These are phyloP conservation scores for Tryphoninae sp. DNA, from an alignment of 2,888 invertebrate genomes.

Conservation along the genomic window DNA sequence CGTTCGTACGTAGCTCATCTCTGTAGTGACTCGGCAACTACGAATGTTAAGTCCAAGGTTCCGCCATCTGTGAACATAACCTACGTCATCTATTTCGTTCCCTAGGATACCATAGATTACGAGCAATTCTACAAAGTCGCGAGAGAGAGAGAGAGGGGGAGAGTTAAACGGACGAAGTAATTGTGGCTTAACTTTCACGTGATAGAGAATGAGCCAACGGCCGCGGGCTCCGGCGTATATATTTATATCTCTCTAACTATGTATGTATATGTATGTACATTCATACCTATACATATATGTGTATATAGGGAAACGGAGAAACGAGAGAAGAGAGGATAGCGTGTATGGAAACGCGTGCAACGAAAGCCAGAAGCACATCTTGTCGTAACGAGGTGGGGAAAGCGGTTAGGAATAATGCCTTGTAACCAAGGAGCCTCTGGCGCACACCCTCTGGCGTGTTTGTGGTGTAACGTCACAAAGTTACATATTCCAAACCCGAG, in stretches of 20 bases:
- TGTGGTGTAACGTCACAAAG: conserved; percentile 78
- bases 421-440: conserved; percentile 72
- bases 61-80: conserved; percentile 24
- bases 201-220: conserved; percentile 50
- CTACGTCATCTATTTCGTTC: conserved; percentile 37
- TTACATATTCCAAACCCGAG: conserved; percentile 72
- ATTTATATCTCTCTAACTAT: not conserved
- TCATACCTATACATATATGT: not conserved
- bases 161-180: conserved; percentile 41
- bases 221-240: conserved; percentile 20
- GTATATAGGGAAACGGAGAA: conserved; percentile 10
- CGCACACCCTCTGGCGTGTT: conserved; percentile 76
- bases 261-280: not conserved
- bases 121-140: conserved; percentile 19
- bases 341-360: conserved; percentile 58
- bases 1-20: not conserved
- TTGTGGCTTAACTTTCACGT: conserved; percentile 56
- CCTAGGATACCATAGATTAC: conserved; percentile 36
- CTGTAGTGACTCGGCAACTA: not conserved
- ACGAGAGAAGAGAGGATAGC: conserved; percentile 35
- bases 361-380: conserved; percentile 77
- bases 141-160: conserved; percentile 10
- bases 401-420: conserved; percentile 77
- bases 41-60: not conserved
- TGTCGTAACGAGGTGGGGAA: conserved; percentile 76